These are phyloP conservation scores for Zoanthus gigantus DNA, from an alignment of 92 coral and sea anemone genomes.

Conservation along the genomic window DNA sequence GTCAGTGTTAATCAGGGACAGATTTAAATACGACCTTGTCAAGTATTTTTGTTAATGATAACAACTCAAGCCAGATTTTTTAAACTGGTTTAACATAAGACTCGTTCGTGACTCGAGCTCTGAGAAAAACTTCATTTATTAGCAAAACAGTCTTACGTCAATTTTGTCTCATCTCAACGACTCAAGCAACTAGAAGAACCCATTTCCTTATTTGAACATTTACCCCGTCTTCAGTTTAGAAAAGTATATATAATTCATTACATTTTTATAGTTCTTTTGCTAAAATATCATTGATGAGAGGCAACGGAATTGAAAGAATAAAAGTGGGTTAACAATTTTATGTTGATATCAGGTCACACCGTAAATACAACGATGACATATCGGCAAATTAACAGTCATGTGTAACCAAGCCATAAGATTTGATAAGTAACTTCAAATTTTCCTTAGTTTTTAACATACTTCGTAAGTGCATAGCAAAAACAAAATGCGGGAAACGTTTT, in stretches of 20 bases:
- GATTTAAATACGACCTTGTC: background rate
- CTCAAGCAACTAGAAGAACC: too few relatives aligned
- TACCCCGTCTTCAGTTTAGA: too few relatives aligned
- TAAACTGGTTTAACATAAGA: background rate
- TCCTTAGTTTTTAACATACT: too few relatives aligned
- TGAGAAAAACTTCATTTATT: too few relatives aligned
- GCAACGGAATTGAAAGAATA: too few relatives aligned
- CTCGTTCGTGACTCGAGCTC: background rate
- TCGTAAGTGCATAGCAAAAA: background rate
- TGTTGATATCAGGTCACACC: background rate
- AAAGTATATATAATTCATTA: too few relatives aligned
- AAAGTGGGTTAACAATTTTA: too few relatives aligned
- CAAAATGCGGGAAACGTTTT: background rate
- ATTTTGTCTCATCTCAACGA: too few relatives aligned
- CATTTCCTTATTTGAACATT: too few relatives aligned
- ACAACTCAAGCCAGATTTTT: background rate
- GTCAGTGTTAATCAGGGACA: background rate
- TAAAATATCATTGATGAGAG: too few relatives aligned
- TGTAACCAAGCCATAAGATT: background rate
- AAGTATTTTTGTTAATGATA: background rate
- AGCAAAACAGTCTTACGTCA: too few relatives aligned
- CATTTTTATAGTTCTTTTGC: too few relatives aligned
- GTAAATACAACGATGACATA: background rate
- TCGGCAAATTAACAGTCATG: background rate
- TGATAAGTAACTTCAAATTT: background rate